These are phyloP conservation scores for Chaenogobius annularis DNA, from an alignment of 2,113 vertebrate genomes.

Conservation along the genomic window DNA sequence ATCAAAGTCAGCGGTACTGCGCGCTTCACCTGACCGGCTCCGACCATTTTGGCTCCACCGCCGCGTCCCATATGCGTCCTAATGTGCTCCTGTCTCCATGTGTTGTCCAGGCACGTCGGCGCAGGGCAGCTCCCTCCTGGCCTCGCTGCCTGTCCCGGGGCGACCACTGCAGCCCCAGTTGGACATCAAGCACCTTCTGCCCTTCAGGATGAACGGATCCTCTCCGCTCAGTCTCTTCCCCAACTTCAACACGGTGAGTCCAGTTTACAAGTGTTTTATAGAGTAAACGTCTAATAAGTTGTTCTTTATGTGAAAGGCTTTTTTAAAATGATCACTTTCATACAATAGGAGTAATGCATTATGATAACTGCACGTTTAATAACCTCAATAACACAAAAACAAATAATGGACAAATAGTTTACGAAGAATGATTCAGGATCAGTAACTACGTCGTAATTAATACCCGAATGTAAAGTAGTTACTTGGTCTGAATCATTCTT, in stretches of 20 bases:
- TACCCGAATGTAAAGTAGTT: too few relatives aligned
- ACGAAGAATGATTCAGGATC: too few relatives aligned
- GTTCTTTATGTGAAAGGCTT: not conserved
- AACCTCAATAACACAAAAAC: too few relatives aligned
- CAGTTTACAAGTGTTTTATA: not conserved
- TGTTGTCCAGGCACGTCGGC: slow-evolving; percentile 74
- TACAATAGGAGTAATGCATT: too few relatives aligned
- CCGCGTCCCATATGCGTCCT: not conserved
- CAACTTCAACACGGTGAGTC: slow-evolving; percentile 93
- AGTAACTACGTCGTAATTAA: too few relatives aligned
- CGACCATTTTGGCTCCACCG: not conserved
- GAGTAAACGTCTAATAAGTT: not conserved
- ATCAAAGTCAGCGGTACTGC: slow-evolving; percentile 53
- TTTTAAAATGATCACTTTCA: too few relatives aligned
- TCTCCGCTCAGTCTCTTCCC: slow-evolving; percentile 94
- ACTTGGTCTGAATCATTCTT: too few relatives aligned
- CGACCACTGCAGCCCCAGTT: slow-evolving; percentile 87
- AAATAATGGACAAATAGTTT: too few relatives aligned
- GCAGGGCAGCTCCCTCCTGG: slow-evolving; percentile 85
- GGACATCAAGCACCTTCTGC: slow-evolving; percentile 94
- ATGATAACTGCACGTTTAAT: too few relatives aligned
- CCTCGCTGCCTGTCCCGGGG: slow-evolving; percentile 85
- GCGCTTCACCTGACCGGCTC: slow-evolving; percentile 18
- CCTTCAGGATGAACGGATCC: slow-evolving; percentile 91
- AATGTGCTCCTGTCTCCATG: slow-evolving; percentile 24